Evolutionary conservation across 2,113 vertebrate species (phyloP), one percentile per base, ranked within the genome.

Genomic region (Rousettus leschenaultii): DNA sequence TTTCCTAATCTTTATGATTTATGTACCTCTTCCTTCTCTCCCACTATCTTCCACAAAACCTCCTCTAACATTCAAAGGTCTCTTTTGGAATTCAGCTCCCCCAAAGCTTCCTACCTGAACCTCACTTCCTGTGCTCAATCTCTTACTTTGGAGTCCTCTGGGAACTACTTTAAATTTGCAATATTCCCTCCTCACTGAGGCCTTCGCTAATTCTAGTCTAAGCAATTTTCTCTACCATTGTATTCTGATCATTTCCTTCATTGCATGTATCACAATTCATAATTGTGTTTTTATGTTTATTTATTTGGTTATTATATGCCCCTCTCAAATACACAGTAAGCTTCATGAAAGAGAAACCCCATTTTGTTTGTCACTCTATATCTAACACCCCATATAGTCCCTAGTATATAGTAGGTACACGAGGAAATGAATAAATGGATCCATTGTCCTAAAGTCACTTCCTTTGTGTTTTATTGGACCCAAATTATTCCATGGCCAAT

Each of bases 151-250:
- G 45, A 4, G 38, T 30, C 13, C 63, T 70, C 75, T 80, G 40
- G 85, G 18, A 35, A 71, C 28, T 38, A 78, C 38, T 91, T 93
- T 88, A 77, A 68, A 91, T 86, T 88, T 95, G 38, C 48, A 82
- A 91, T 13, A 13, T 6, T 55, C 5, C 7, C 40, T 74, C 35
- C 55, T 55, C 68, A 74, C 24, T n/a, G 24, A 94, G 6, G 48
- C 33, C 35, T 92, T 87, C 53, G 3, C 19, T 77, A 74, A 92
- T 21, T 28, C 63, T 16, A 16, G 8, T 71, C 35, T 77, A 85
- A 94, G 57, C 43, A 38, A 63, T 78, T 43, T 88, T 86, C 38
- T 89, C 22, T 86, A 18, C 63, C 38, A 26, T 7, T 38, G 7
- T 8, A 57, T 74, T 89, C 68, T 86, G 19, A 45, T 71, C 30